Evolutionary conservation across 2,113 vertebrate genomes (phyloP).

Genomic region (Lanius ludovicianus): DNA sequence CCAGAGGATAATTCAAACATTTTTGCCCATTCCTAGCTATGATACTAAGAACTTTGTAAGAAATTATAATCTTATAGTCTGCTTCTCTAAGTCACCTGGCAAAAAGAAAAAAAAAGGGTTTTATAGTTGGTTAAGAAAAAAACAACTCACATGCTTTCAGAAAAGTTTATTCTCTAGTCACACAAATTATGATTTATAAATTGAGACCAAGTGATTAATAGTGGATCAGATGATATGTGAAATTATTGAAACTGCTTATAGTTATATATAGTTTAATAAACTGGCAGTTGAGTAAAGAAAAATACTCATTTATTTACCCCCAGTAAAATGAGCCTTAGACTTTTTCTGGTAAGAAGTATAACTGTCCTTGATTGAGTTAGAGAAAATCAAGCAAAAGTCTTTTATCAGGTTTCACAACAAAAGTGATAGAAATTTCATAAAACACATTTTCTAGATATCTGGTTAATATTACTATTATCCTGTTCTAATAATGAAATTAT

Average conservation of each 20-base stretch:
- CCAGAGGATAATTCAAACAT: not conserved
- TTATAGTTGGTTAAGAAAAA: not conserved
- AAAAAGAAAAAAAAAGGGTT: not conserved
- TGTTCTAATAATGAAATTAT: not conserved
- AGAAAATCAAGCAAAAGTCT: not conserved
- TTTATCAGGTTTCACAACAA: not conserved
- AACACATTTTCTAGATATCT: not conserved
- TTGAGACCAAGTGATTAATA: not conserved
- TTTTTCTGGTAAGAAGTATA: not conserved
- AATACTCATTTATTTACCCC: not conserved
- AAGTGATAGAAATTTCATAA: not conserved
- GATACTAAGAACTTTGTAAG: not conserved
- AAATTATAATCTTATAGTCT: not conserved
- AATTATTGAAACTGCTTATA: not conserved
- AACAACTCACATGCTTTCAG: fast-evolving
- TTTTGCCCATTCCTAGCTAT: not conserved
- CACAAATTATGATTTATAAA: not conserved
- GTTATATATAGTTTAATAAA: not conserved
- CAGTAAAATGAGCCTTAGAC: not conserved
- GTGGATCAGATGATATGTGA: not conserved
- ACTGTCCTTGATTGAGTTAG: not conserved
- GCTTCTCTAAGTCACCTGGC: not conserved
- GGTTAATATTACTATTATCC: not conserved
- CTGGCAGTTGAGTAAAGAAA: not conserved
- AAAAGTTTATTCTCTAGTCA: not conserved